phyloP scores from a whole-genome alignment of 2,797 vertebrate genomes.

The Thalassophryne amazonica region DNA sequence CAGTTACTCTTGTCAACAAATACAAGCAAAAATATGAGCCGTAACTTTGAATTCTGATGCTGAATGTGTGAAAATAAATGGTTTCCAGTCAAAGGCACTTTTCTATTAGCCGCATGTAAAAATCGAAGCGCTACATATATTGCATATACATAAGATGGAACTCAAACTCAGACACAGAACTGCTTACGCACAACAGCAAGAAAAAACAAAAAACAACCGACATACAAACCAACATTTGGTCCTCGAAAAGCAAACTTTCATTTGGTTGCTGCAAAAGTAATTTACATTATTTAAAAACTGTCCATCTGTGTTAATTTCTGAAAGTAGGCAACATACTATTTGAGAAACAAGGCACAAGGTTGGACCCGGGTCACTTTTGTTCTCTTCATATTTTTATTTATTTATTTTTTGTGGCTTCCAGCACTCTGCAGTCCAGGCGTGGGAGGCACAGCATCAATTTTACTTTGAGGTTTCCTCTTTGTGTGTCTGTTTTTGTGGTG shows the following conservation, averaged over 20 bases:
- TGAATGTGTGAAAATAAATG: constrained; percentile 1
- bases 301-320: constrained; percentile 24
- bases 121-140: constrained; percentile 33
- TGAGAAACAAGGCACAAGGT: constrained; percentile 61
- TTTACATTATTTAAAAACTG: constrained; percentile 22
- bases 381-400: constrained; percentile 28
- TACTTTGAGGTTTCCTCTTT: background rate
- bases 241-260: constrained; percentile 49
- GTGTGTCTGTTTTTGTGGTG: background rate
- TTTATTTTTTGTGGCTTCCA: constrained; percentile 36
- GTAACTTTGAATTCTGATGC: background rate
- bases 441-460: constrained; percentile 5
- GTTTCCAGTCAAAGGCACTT: constrained; percentile 69
- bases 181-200: constrained; percentile 54
- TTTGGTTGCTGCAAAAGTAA: constrained; percentile 40
- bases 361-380: constrained; percentile 57
- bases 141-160: constrained; percentile 49
- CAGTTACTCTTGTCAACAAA: background rate
- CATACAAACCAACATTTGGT: constrained; percentile 41
- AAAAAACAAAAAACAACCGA: background rate
- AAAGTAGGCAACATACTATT: constrained; percentile 28
- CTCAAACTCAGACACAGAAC: constrained; percentile 43
- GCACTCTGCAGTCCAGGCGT: constrained; percentile 49
- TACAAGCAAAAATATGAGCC: background rate
- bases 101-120: constrained; percentile 44